These are phyloP conservation scores for Coelopa pilipes DNA, from an alignment of 2,888 invertebrate species.

Conservation along the genomic window DNA sequence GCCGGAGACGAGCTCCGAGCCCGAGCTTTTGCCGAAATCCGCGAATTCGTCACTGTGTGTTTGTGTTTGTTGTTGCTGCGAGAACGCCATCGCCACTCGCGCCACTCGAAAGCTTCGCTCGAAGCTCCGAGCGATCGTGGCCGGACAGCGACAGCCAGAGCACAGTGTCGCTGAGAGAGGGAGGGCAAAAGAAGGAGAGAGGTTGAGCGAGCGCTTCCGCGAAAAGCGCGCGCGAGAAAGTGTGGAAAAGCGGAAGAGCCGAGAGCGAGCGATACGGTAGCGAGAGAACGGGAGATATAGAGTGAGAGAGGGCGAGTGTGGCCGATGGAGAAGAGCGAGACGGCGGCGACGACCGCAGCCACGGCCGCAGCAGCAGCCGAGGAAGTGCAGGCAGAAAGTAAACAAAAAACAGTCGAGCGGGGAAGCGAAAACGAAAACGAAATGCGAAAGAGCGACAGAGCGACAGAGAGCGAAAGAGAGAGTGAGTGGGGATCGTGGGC, in stretches of 20 bases:
- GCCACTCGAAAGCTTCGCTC: too few species aligned
- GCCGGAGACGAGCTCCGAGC: not conserved
- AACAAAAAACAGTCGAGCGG: not conserved
- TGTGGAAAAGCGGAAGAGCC: not conserved
- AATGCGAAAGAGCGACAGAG: not conserved
- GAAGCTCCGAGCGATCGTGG: too few species aligned
- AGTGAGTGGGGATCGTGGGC: not conserved
- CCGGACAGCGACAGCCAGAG: too few species aligned
- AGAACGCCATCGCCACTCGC: too few species aligned
- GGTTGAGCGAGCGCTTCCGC: too few species aligned
- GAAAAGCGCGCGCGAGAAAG: too few species aligned
- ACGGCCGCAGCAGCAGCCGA: not conserved
- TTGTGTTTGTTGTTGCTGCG: not conserved
- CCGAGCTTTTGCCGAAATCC: not conserved
- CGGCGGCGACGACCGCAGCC: too few species aligned
- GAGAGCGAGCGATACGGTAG: conserved; percentile 12
- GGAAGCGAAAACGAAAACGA: conserved; percentile 1
- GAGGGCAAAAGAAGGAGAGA: too few species aligned
- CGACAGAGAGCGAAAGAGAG: conserved; percentile 7
- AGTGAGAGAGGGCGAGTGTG: too few species aligned
- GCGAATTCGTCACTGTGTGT: not conserved
- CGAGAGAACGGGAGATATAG: not conserved
- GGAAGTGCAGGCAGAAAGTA: not conserved
- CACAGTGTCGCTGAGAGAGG: too few species aligned
- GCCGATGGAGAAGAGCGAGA: too few species aligned